A percentile compares a stretch with the other conserved stretches of the same genome.
Conservation (phyloP, 2,113 vertebrate genomes). For the Epinephelus lanceolatus region DNA sequence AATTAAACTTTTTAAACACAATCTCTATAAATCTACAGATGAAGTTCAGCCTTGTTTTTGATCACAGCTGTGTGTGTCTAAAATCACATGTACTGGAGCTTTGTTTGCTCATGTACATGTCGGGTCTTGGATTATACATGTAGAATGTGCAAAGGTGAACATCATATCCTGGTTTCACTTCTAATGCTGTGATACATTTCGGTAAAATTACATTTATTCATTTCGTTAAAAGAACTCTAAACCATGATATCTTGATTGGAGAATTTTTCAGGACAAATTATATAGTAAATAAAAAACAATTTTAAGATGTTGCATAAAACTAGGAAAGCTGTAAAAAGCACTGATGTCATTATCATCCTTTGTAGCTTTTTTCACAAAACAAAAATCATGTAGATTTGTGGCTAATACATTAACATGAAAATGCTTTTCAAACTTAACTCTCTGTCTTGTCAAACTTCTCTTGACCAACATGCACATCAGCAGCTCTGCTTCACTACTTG, state of each 20-base stretch:
- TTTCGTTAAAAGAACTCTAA: slow-evolving; percentile 3
- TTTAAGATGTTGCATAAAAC: slow-evolving; percentile 22
- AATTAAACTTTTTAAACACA: background rate
- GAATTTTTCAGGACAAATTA: slow-evolving; percentile 15
- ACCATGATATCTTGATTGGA: background rate
- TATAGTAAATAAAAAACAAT: background rate
- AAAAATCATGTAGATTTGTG: slow-evolving; percentile 30
- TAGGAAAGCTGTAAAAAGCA: background rate
- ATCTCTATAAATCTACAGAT: background rate
- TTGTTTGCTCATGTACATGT: background rate
- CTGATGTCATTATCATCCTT: slow-evolving; percentile 16
- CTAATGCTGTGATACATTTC: background rate
- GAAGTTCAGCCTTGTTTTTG: background rate
- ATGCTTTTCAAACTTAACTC: background rate
- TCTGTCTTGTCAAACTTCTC: slow-evolving; percentile 1
- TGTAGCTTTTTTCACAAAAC: slow-evolving; percentile 10
- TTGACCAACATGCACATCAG: background rate
- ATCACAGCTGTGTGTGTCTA: background rate
- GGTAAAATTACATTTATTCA: background rate
- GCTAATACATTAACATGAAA: slow-evolving; percentile 20
- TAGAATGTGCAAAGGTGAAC: background rate
- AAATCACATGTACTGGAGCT: background rate
- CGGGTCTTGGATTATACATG: background rate
- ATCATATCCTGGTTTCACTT: slow-evolving; percentile 6
- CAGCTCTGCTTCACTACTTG: background rate